phyloP scores from a whole-genome alignment of 2,113 vertebrate genomes.

The Panthera leo region DNA sequence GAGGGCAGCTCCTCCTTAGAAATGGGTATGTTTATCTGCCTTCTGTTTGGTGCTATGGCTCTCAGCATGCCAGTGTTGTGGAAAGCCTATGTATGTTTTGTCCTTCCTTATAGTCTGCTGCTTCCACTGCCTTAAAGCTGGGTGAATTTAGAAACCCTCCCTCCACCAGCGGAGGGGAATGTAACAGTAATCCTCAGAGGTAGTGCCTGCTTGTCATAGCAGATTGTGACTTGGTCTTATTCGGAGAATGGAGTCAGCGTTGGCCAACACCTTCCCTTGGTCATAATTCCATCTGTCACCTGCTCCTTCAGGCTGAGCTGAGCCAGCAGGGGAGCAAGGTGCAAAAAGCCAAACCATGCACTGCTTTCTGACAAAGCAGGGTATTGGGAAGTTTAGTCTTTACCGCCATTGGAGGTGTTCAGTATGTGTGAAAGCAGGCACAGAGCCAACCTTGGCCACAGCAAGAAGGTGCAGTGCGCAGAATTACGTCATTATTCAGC shows the following conservation, averaged over 20 bases:
- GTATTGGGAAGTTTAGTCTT: fast-evolving
- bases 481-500: not conserved
- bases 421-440: fast-evolving
- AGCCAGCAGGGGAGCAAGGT: not conserved
- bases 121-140: not conserved
- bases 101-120: not conserved
- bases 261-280: not conserved
- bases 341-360: not conserved
- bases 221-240: not conserved
- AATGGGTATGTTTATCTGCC: not conserved
- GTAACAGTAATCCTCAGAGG: too few relatives aligned
- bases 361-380: not conserved
- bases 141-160: not conserved
- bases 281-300: not conserved
- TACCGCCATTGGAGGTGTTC: not conserved
- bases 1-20: not conserved
- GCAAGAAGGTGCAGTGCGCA: fast-evolving
- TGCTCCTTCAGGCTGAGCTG: not conserved
- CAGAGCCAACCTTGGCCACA: not conserved
- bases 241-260: not conserved
- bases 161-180: not conserved
- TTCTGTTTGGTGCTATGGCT: not conserved
- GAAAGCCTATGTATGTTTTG: fast-evolving
- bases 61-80: not conserved
- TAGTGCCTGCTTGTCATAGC: not conserved